Base-by-base conservation (phyloP, 2,113 vertebrate species). In the Aegypius monachus region DNA sequence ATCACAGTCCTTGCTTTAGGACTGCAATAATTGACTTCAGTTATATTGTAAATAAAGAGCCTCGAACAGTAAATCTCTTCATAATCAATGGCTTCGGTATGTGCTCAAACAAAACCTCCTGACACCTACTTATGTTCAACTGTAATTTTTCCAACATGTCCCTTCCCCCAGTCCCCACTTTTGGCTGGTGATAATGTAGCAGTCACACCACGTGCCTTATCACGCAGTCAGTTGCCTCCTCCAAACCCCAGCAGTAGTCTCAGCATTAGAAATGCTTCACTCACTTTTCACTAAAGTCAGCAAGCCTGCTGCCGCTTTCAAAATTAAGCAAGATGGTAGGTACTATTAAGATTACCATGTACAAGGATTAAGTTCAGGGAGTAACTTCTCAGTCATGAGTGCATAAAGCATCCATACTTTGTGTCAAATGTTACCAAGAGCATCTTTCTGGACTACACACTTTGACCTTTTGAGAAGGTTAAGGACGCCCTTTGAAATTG, bases 1-100 rank as follows among this genome's bases (percentile, higher is more conserved):
- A 84, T 86, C 83, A 77, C 40, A 89, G 88, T 66, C 48, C 91
- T 89, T 93, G 53, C 83, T 95, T 84, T 81, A 87, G 66, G 36
- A 81, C 63, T 14, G 50, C 82, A 94, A 85, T 75, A 92, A 93
- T 95, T 97, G 95, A 96, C 95, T 96, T 94, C 83, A 73, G 86
- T 97, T 95, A 89, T 67, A 94, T 55, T 94, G 96, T 79, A 96
- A 96, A 96, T 85, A 96, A 91, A 97, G 73, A 91, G 19, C 31
- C 75, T 75, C 23, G 83, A 96, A 84, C 90, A 93, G 82, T 32
- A 97, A 96, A 96, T 94, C 95, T 97, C 92, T 75, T 96, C 72
- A 95, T 97, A 91, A 94, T 95, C 95, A 96, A 86, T 56, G 72
- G 96, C 92, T 97, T 96, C 75, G 56, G 80, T 96, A 36, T 74